Evolutionary conservation across 1,140 invertebrate species (phyloP).

Genomic region (Drosophila subobscura): DNA sequence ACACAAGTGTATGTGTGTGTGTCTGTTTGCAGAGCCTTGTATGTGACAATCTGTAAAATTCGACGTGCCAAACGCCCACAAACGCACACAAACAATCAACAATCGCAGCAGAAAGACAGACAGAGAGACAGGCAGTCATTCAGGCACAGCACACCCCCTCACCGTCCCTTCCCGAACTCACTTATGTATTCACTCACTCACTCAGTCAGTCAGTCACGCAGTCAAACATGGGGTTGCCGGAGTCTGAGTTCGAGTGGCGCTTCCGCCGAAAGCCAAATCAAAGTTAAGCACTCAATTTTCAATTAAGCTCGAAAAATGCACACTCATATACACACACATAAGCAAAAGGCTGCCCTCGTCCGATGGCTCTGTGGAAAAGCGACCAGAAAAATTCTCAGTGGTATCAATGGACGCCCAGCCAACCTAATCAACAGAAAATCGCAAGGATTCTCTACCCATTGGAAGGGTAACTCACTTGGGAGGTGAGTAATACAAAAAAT

Average conservation of each 20-base stretch:
- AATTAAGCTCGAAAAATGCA: constrained; percentile 69
- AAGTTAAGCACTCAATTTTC: constrained; percentile 71
- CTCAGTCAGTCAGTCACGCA: constrained; percentile 10
- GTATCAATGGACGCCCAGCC: constrained; percentile 48
- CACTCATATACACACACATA: constrained; percentile 30
- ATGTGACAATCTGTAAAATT: constrained; percentile 49
- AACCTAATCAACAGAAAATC: constrained; percentile 12
- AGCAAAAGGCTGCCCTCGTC: constrained; percentile 24
- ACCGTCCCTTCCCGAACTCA: no score
- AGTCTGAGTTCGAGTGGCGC: constrained; percentile 53
- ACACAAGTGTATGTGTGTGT: constrained; percentile 1
- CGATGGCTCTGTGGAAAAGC: constrained; percentile 23
- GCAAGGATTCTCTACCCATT: constrained; percentile 24
- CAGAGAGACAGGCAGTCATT: neutral
- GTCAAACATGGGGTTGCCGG: constrained; percentile 23
- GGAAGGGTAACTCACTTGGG: no score
- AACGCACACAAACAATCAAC: constrained; percentile 54
- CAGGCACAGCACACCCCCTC: no score
- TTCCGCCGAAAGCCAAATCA: constrained; percentile 66
- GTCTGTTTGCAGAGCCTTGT: neutral
- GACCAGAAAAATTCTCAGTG: constrained; percentile 33
- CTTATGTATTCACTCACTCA: neutral
- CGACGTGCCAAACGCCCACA: constrained; percentile 56
- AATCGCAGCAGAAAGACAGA: constrained; percentile 4
- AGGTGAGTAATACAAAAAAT: no score